Evolutionary conservation across 2,113 vertebrate species (phyloP).

Genomic region (Astur gentilis): DNA sequence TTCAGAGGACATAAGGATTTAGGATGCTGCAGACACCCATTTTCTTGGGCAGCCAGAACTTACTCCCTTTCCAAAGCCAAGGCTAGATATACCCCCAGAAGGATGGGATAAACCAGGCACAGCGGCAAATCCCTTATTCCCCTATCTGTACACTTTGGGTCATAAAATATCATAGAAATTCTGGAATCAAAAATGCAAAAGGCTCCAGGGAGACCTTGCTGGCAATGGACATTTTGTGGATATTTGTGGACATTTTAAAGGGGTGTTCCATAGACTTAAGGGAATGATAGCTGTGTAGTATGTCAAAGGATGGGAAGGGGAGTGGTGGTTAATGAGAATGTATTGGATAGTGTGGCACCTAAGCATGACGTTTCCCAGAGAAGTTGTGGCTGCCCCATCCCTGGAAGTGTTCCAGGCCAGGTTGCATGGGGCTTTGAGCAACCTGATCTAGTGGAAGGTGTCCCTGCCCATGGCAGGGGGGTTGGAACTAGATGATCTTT

Average conservation of each 20-base stretch:
- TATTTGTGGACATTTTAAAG: background rate
- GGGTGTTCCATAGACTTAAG: rapidly evolving
- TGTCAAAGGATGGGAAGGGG: background rate
- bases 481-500: background rate
- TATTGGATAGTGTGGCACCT: background rate
- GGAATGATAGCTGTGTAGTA: background rate
- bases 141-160: background rate
- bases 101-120: background rate
- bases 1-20: background rate
- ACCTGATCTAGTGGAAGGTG: background rate
- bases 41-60: background rate
- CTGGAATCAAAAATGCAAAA: background rate
- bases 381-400: rapidly evolving
- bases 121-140: background rate
- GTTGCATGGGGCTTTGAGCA: background rate
- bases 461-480: rapidly evolving
- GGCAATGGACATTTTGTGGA: too few relatives aligned
- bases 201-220: background rate
- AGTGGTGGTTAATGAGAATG: background rate
- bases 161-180: background rate
- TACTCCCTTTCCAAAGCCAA: background rate
- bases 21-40: background rate
- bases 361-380: background rate
- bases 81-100: background rate
- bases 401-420: background rate